These are phyloP conservation scores for Acrocephalus arundinaceus DNA, from an alignment of 2,113 vertebrate species.

Conservation along the genomic window DNA sequence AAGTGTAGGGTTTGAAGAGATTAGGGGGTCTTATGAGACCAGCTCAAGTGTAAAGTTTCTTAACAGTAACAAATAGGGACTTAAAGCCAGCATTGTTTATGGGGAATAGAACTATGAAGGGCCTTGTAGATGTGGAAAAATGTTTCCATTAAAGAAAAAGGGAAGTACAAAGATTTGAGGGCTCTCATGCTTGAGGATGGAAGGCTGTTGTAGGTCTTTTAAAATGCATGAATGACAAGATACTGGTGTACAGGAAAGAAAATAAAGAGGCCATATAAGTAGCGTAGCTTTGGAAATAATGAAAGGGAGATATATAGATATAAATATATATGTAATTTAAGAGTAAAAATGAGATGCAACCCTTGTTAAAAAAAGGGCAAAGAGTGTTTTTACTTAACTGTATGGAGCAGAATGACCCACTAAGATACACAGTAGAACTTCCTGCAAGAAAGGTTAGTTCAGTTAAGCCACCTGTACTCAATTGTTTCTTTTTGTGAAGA, in stretches of 20 bases:
- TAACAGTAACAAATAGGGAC: conserved; percentile 29
- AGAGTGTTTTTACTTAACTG: background rate
- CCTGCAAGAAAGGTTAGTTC: background rate
- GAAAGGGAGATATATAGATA: background rate
- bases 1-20: conserved; percentile 21
- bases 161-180: background rate
- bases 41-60: conserved; percentile 38
- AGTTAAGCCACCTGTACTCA: background rate
- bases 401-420: background rate
- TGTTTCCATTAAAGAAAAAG: background rate
- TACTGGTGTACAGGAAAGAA: background rate
- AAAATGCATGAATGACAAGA: background rate
- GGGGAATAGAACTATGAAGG: background rate
- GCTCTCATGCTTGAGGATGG: background rate
- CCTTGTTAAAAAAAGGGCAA: background rate
- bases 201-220: background rate
- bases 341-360: background rate
- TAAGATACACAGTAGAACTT: background rate
- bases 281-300: background rate
- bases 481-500: background rate
- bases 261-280: background rate
- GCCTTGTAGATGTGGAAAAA: background rate
- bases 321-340: background rate
- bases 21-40: background rate
- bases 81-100: conserved; percentile 21